Base-by-base conservation (phyloP, 2,113 vertebrate genomes). In the Anguilla japonica region DNA sequence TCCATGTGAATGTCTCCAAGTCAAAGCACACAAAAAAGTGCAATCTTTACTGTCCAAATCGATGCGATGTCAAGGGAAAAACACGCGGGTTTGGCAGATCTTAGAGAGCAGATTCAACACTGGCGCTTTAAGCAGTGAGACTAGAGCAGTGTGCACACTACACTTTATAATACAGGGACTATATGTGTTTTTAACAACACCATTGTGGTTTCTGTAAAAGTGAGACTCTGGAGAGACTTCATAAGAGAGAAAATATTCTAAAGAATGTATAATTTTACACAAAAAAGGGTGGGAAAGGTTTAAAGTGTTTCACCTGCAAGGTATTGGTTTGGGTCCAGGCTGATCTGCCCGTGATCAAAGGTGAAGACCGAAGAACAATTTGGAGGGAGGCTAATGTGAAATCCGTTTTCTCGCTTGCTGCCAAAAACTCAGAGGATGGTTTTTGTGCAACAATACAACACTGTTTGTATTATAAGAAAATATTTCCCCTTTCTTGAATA, bases 321-420 rank as follows among this genome's bases (percentile, higher is more conserved):
- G 94, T 93, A 92, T 93, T 96, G 95, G 94, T 94, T 89, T 92
- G 91, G 89, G 94, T 95, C 94, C 95, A 95, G 94, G 89, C 90
- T 87, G 91, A 91, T 95, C 94, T 93, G 95, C 90, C 93, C 93
- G 82, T 92, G 95, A 96, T 96, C 95, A 96, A 96, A 95, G 94
- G 94, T 94, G 81, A 92, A 89, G 89, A 75, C 90, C 88, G 89
- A 88, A 94, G 93, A 95, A 93, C 93, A 87, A 91, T 91, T 92
- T 91, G 82, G 94, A 91, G 71, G 94, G 95, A 95, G 93, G 92
- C 91, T 93, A 89, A 93, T 92, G 93, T 92, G 93, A 94, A 93
- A 95, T 92, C 90, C 90, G 91, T 90, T 93, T 91, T 91, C 87
- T 91, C 93, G 92, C 91, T 94, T 91, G 39, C 26, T 53, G 79